These are phyloP conservation scores for Hylia prasina DNA, from an alignment of 2,113 vertebrate genomes.

Conservation along the genomic window DNA sequence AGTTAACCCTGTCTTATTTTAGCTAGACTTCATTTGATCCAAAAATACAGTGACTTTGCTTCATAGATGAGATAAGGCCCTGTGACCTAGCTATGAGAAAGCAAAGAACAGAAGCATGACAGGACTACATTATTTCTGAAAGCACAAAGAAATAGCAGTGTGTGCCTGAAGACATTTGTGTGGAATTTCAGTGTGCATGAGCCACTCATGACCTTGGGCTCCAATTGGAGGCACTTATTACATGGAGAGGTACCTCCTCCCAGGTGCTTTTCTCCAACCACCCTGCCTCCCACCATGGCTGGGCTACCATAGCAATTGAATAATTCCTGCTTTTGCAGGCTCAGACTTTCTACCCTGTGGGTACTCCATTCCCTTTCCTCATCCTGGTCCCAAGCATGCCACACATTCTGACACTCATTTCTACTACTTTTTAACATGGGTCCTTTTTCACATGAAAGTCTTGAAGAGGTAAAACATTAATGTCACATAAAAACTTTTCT, in stretches of 20 bases:
- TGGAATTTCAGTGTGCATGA: not conserved
- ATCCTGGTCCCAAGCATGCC: not conserved
- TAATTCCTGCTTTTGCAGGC: not conserved
- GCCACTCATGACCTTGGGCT: not conserved
- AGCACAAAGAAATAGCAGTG: not conserved
- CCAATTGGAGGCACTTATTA: not conserved
- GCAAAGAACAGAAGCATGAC: not conserved
- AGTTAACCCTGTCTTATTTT: constrained; percentile 15
- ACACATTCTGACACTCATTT: not conserved
- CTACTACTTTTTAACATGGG: rapidly evolving
- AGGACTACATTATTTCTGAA: not conserved
- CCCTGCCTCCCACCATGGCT: not conserved
- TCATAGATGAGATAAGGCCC: not conserved
- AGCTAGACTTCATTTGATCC: not conserved
- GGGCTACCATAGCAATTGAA: not conserved
- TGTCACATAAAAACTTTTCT: not conserved
- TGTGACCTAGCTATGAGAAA: not conserved
- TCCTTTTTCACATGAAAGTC: not conserved
- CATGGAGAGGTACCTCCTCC: not conserved
- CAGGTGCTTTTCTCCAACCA: not conserved
- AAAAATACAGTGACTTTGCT: not conserved
- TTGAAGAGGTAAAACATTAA: not conserved
- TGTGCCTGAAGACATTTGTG: not conserved
- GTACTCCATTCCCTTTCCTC: not conserved
- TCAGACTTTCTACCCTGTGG: not conserved